Percentiles rank a stretch among this genome's conserved stretches.
Conservation (phyloP, 2,888 invertebrate species). For the Argyresthia goedartella region DNA sequence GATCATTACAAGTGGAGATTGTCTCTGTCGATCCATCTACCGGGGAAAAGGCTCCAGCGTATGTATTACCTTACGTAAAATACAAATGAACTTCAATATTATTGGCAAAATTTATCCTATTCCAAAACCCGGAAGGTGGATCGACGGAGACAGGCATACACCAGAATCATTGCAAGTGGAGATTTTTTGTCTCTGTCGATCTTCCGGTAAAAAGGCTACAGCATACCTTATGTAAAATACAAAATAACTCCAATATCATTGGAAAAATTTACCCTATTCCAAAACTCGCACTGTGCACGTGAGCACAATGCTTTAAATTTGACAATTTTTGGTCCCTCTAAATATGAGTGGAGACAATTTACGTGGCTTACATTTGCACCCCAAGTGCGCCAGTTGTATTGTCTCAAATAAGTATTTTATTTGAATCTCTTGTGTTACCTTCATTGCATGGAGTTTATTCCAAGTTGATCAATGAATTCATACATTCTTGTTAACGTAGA, state of each 20-base stretch:
- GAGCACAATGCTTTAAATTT: slow-evolving; percentile 47
- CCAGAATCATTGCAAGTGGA: too few relatives aligned
- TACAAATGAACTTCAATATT: too few relatives aligned
- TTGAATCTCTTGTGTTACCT: slow-evolving; percentile 1
- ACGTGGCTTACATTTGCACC: slow-evolving; percentile 27
- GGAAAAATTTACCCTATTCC: background rate
- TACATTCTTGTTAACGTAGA: background rate
- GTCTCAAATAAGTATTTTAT: slow-evolving; percentile 7
- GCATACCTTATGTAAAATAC: too few relatives aligned
- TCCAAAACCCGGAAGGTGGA: background rate
- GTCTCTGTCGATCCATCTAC: too few relatives aligned
- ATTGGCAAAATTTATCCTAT: background rate
- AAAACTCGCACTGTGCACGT: slow-evolving; percentile 20
- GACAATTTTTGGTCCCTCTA: slow-evolving; percentile 33
- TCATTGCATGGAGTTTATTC: background rate
- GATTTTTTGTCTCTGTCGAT: too few relatives aligned
- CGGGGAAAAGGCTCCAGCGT: too few relatives aligned
- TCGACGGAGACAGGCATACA: too few relatives aligned
- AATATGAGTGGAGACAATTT: slow-evolving; percentile 44
- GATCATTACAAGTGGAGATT: too few relatives aligned
- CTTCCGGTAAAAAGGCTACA: too few relatives aligned
- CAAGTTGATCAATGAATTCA: too few relatives aligned
- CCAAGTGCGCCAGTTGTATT: slow-evolving; percentile 36
- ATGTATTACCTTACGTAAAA: too few relatives aligned
- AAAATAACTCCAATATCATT: too few relatives aligned